phyloP scores from a whole-genome alignment of 2,888 invertebrate genomes.

The Nephrotoma appendiculata region DNA sequence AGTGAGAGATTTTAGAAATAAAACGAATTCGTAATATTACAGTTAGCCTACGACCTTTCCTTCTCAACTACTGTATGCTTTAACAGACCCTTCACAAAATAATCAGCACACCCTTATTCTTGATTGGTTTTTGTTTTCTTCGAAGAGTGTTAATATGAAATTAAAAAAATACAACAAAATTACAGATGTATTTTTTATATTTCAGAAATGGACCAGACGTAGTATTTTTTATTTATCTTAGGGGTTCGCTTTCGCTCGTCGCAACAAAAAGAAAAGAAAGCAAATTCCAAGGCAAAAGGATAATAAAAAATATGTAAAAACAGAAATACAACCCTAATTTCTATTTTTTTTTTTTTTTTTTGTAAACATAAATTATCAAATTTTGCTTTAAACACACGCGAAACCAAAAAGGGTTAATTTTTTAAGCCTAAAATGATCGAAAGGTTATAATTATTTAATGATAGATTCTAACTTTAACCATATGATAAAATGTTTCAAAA shows the following conservation, averaged over 20 bases:
- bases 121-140: background rate
- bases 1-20: no score
- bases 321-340: background rate
- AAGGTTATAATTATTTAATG: background rate
- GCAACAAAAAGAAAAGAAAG: background rate
- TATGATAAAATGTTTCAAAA: background rate
- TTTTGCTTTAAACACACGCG: background rate
- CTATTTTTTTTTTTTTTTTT: background rate
- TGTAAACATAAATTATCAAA: slow-evolving; percentile 2
- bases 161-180: background rate
- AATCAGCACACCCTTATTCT: background rate
- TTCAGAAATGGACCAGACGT: background rate
- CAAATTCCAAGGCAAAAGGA: background rate
- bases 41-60: no score
- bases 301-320: background rate
- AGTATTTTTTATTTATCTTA: background rate
- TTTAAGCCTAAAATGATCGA: background rate
- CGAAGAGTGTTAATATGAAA: background rate
- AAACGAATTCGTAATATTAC: no score
- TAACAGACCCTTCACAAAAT: no score
- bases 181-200: background rate
- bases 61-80: no score
- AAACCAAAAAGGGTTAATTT: background rate
- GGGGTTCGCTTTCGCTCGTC: background rate
- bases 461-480: background rate